phyloP scores from a whole-genome alignment of 1,140 invertebrate genomes.

The Lysiphlebus fabarum region DNA sequence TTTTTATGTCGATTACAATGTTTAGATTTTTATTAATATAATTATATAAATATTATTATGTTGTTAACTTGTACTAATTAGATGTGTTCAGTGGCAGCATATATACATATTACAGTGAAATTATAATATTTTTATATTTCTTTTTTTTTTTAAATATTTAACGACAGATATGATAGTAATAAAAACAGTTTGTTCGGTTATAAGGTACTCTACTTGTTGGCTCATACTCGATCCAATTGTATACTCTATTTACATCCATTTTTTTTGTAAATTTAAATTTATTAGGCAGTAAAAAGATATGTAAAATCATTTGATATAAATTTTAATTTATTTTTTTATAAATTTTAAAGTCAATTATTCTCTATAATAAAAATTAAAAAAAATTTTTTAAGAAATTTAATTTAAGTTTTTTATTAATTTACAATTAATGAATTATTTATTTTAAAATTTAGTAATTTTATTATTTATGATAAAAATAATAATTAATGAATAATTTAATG shows the following conservation, averaged over 20 bases:
- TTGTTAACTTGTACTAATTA: constrained; percentile 49
- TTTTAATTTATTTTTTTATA: background rate
- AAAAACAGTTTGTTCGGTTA: constrained; percentile 23
- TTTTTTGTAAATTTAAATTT: constrained; percentile 14
- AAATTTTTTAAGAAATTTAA: background rate
- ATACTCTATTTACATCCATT: constrained; percentile 9
- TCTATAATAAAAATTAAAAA: background rate
- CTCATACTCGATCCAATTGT: constrained; percentile 27
- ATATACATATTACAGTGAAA: constrained; percentile 35
- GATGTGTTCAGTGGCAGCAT: constrained; percentile 55
- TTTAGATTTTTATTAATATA: constrained; percentile 26
- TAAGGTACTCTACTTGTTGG: constrained; percentile 19
- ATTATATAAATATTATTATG: constrained; percentile 34
- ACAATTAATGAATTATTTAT: background rate
- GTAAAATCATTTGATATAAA: constrained; percentile 13
- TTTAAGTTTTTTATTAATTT: background rate
- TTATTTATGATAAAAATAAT: background rate
- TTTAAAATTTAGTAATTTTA: constrained; percentile 1
- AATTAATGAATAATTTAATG: background rate
- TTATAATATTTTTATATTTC: background rate
- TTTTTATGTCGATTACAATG: constrained; percentile 32
- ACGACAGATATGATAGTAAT: constrained; percentile 39
- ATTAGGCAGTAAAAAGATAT: constrained; percentile 39
- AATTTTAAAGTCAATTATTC: background rate
- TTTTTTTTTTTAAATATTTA: constrained; percentile 24